Conservation (phyloP, 2,797 vertebrate genomes). For the Acanthurus lineatus region DNA sequence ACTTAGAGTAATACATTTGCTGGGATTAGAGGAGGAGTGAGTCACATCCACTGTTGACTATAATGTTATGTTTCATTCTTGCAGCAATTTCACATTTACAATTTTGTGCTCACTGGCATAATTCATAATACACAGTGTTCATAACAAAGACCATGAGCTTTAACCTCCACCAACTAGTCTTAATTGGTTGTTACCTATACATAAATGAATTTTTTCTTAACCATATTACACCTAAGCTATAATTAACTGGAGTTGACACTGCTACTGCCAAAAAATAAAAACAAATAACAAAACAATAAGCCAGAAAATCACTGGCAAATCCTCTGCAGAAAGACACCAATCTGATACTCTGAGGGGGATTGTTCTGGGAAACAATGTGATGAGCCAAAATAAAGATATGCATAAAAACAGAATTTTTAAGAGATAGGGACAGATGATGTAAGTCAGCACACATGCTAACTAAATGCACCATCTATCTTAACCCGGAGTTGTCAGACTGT, state of each 20-base stretch:
- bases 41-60: conserved; percentile 1
- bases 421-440: background rate
- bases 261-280: background rate
- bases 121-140: background rate
- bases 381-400: background rate
- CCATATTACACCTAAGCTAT: background rate
- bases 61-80: conserved; percentile 19
- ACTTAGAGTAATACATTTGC: conserved; percentile 35
- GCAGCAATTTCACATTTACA: background rate
- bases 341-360: background rate
- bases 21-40: background rate
- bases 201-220: background rate
- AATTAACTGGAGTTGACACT: background rate
- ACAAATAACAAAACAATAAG: background rate
- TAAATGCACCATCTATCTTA: background rate
- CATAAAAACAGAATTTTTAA: background rate
- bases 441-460: background rate
- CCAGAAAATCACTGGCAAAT: background rate
- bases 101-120: background rate
- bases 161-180: background rate
- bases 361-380: background rate
- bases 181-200: background rate
- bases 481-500: background rate
- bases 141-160: background rate
- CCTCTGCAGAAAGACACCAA: background rate